Base-by-base conservation (phyloP, 2,113 vertebrate species). In the Galbula dea region DNA sequence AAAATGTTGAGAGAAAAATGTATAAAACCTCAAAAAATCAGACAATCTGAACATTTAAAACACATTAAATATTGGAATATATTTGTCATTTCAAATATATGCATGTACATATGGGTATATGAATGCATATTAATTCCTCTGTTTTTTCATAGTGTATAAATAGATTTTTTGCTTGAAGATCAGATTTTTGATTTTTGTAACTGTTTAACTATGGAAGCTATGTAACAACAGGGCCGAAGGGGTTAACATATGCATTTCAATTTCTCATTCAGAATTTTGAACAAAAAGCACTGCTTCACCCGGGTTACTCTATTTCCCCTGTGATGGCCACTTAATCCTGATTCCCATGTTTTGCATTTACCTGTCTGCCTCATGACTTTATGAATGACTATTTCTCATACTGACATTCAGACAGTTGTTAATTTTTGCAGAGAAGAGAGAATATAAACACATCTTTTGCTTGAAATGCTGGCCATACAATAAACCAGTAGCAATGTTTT, bases 21-120 rank as follows among this genome's bases (percentile, higher is more conserved):
- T n/a, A 57, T 62, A 54, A 77, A 65, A 27, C 9, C 9, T 65
- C 9, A 63, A 51, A 77, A 89, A 41, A 1, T 0, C 3, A 41
- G 27, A 26, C 12, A 76, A 65, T 39, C 7, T 49, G 15, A 83
- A 15, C 1, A n/a, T 36, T 76, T 73, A 61, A 66, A 62, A 3
- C 2, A 74, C 23, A 32, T 34, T 29, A 66, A 41, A 58, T 74
- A 34, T 62, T 79, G 43, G 34, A 83, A 78, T 59, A 74, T 32
- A 39, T 48, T 57, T 81, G 7, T 69, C 1, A 32, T 49, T 93
- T 80, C 7, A 62, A 62, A 45, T 32, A 4, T 48, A 72, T 2
- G 0, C 6, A 14, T n/a, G 6, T 32, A 67, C 3, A 1, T 13
- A 39, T 54, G 4, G 1, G 39, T 41, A 27, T 36, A 69, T 12